Evolutionary conservation across 2,888 invertebrate species (phyloP).

Genomic region (Tuberolachnus salignus): DNA sequence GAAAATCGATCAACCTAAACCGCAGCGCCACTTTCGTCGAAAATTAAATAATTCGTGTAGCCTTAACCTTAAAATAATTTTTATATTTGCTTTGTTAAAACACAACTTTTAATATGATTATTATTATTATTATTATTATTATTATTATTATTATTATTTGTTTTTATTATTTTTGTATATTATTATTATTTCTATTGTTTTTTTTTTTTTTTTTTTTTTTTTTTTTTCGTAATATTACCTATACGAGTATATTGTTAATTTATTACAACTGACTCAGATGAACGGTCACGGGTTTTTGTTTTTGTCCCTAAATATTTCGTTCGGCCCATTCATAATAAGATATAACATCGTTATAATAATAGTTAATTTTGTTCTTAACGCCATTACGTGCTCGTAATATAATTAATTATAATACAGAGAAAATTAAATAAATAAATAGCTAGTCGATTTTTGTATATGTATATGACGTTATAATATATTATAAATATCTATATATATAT

Average conservation of each 20-base stretch:
- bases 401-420: constrained; percentile 12
- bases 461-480: constrained; percentile 12
- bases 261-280: constrained; percentile 15
- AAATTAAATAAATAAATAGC: constrained; percentile 23
- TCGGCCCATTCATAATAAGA: background rate
- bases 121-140: constrained; percentile 21
- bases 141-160: background rate
- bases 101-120: constrained; percentile 28
- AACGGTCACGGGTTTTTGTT: constrained; percentile 49
- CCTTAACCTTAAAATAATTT: background rate
- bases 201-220: no score
- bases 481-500: background rate
- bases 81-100: constrained; percentile 33
- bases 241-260: background rate
- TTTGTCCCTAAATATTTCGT: constrained; percentile 10
- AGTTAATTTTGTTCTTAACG: no score
- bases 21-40: constrained; percentile 7
- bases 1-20: background rate
- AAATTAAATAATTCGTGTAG: background rate
- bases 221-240: no score
- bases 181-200: no score
- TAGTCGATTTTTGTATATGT: constrained; percentile 14
- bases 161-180: background rate
- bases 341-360: background rate
- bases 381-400: background rate